A percentile compares a stretch with the other conserved stretches of the same genome.
phyloP scores from a whole-genome alignment of 2,797 vertebrate genomes.

The Sphenodon punctatus region DNA sequence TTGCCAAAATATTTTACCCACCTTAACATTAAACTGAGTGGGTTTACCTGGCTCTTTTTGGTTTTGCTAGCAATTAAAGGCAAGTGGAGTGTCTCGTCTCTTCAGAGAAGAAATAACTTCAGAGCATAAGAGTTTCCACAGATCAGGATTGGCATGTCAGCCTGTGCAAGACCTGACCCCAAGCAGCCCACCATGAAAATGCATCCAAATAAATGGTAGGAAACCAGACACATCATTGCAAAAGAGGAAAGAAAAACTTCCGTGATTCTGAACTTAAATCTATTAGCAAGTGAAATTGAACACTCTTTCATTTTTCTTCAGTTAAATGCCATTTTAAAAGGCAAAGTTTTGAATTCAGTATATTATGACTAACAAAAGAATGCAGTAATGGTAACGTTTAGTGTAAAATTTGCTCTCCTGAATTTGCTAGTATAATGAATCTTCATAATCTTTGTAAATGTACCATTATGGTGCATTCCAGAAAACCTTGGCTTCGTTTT shows the following conservation, averaged over 20 bases:
- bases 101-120: slow-evolving; percentile 6
- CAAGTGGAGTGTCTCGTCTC: slow-evolving; percentile 30
- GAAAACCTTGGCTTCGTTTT: slow-evolving; percentile 21
- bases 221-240: slow-evolving; percentile 11
- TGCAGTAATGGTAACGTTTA: slow-evolving; percentile 21
- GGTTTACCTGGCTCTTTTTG: slow-evolving; percentile 51
- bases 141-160: slow-evolving; percentile 42
- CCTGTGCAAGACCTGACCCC: slow-evolving; percentile 34
- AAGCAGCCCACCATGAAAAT: slow-evolving; percentile 28
- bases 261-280: not conserved
- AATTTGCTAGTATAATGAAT: slow-evolving; percentile 19
- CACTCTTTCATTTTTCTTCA: not conserved
- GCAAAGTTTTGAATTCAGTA: slow-evolving; percentile 8
- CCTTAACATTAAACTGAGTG: slow-evolving; percentile 44
- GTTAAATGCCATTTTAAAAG: slow-evolving; percentile 10
- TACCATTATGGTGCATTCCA: slow-evolving; percentile 13
- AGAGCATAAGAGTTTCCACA: slow-evolving; percentile 43
- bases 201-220: slow-evolving; percentile 7
- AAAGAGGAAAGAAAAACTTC: accelerated
- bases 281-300: not conserved
- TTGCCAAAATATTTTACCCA: slow-evolving; percentile 48
- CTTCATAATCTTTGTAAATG: slow-evolving; percentile 17
- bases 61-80: slow-evolving; percentile 55
- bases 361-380: slow-evolving; percentile 22
- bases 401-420: slow-evolving; percentile 13